Evolutionary conservation across 1,140 invertebrate genomes (phyloP).

Genomic region (Dendroctonus ponderosae): DNA sequence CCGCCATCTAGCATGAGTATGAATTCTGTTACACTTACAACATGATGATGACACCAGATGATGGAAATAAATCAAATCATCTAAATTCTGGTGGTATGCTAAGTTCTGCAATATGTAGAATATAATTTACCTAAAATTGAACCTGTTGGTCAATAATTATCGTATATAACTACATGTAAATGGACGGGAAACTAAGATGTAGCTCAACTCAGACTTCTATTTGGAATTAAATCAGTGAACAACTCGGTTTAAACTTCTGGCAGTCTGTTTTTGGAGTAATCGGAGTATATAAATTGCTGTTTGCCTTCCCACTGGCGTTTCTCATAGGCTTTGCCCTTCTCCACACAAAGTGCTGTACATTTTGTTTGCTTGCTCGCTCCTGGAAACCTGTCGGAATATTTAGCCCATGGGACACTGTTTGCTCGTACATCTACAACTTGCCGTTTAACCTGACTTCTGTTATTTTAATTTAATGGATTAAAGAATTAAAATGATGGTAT

Average conservation of each 20-base stretch:
- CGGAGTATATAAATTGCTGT: conserved; percentile 5
- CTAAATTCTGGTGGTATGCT: too few relatives aligned
- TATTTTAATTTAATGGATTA: too few relatives aligned
- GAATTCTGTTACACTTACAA: too few relatives aligned
- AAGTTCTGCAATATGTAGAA: too few relatives aligned
- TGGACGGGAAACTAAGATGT: not conserved
- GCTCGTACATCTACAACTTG: not conserved
- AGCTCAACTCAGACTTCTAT: not conserved
- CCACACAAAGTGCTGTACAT: not conserved
- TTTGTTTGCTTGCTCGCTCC: conserved; percentile 1
- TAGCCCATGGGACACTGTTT: conserved; percentile 3
- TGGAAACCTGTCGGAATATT: not conserved
- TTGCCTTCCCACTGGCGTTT: conserved; percentile 1
- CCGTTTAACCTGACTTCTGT: too few relatives aligned
- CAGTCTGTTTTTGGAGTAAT: not conserved
- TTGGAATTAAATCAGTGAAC: conserved; percentile 5
- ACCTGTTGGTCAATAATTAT: too few relatives aligned
- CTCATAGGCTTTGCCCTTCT: conserved; percentile 5
- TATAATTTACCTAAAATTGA: too few relatives aligned
- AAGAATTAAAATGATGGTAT: too few relatives aligned
- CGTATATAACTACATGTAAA: not conserved
- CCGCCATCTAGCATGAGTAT: too few relatives aligned
- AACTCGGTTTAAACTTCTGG: conserved; percentile 3
- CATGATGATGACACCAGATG: too few relatives aligned
- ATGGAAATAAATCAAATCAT: too few relatives aligned